Base-by-base conservation (phyloP, 2,797 vertebrate species). In the Danio tinwini region DNA sequence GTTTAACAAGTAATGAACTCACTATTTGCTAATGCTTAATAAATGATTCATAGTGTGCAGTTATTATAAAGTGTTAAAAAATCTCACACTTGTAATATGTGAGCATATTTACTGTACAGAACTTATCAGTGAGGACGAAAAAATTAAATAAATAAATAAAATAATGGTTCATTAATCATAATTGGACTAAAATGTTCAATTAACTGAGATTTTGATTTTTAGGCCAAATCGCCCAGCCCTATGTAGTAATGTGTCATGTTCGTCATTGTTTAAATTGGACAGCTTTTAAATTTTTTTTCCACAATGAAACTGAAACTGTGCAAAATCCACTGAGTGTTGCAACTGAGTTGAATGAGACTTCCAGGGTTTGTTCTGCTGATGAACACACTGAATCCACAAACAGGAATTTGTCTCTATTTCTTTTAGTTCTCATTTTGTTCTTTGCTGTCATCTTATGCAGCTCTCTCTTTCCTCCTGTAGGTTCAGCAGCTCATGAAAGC, bases 401-500 rank as follows among this genome's bases (percentile, higher is more conserved):
- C 42, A 72, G 50, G 62, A 64, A 45, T 64, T 58, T 61, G 52
- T 67, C 29, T 62, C 6, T 55, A 59, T 29, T 69, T 29, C 78
- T 56, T 75, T 63, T 16, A 71, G 45, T 59, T 59, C 40, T 63
- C 0, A 0, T n/a, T 16, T 44, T 81, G 63, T 53, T 49, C 5
- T 37, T 16, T 67, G 39, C 42, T 40, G 56, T 44, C 52, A 64
- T 8, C 68, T 61, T 55, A 17, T 58, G n/a, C 63, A 63, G 44
- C 17, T 56, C 56, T 69, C 56, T 21, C 69, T 50, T 74, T 49
- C 69, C 53, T 83, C 73, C 80, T 44, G 3, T 88, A 98, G 97
- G 95, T 97, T 90, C 96, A 96, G 0, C 95, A 96, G 89, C 83
- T 98, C 84, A 96, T 97, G 96, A 97, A 95, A 84, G 96, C 96